Percentiles rank a stretch among this genome's conserved stretches.
These are phyloP conservation scores for Scolopax bukidnonensis DNA, from an alignment of 2,797 vertebrate genomes.

Conservation along the genomic window DNA sequence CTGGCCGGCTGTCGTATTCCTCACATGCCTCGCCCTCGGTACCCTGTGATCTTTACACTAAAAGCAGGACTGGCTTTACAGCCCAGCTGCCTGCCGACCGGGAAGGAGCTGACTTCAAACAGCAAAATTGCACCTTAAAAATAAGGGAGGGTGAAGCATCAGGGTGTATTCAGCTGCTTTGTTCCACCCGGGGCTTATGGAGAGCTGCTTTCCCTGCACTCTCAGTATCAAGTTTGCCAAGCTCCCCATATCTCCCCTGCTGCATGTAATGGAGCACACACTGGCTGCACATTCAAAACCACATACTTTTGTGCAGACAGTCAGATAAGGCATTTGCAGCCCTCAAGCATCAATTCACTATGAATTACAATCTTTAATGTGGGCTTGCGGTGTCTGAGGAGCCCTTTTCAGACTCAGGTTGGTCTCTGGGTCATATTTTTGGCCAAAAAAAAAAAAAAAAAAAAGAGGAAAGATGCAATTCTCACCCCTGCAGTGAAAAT, in stretches of 20 bases:
- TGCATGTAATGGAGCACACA: background rate
- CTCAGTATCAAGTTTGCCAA: fast-evolving
- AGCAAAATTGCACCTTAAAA: background rate
- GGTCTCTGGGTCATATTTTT: background rate
- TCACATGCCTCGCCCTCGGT: background rate
- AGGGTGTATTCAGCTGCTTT: background rate
- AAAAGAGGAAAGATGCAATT: background rate
- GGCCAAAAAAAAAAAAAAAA: background rate
- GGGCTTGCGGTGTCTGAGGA: background rate
- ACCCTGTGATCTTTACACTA: constrained; percentile 44
- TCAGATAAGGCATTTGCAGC: background rate
- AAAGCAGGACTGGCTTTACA: constrained; percentile 44
- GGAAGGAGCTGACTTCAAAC: constrained; percentile 52
- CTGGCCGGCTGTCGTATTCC: constrained; percentile 18
- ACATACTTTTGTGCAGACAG: background rate
- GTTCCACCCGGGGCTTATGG: fast-evolving
- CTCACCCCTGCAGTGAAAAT: background rate
- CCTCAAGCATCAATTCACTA: background rate
- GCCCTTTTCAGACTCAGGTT: background rate
- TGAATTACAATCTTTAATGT: background rate
- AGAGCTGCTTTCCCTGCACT: background rate
- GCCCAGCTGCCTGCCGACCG: constrained; percentile 24
- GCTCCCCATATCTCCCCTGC: background rate
- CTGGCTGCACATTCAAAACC: background rate
- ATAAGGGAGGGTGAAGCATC: background rate